A percentile compares a stretch with the other conserved stretches of the same genome.
These are phyloP conservation scores for Drosophila koepferae DNA, from an alignment of 2,888 invertebrate species.

Conservation along the genomic window DNA sequence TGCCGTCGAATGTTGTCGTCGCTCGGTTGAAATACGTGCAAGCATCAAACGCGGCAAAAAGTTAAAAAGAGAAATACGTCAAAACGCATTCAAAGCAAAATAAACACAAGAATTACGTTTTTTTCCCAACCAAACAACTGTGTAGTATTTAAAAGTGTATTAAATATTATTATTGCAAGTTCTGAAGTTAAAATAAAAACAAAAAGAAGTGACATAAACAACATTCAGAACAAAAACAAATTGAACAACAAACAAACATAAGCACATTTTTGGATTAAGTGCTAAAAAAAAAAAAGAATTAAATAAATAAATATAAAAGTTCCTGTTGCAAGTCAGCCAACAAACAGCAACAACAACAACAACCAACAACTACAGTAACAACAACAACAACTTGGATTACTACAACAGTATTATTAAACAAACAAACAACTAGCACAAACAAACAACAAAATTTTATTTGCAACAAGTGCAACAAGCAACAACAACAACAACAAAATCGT, in stretches of 20 bases:
- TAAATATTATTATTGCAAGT: slow-evolving; percentile 31
- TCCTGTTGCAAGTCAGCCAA: slow-evolving; percentile 65
- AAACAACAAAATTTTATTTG: slow-evolving; percentile 8
- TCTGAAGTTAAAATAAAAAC: slow-evolving; percentile 16
- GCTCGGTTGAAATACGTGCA: slow-evolving; percentile 74
- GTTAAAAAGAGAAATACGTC: slow-evolving; percentile 37
- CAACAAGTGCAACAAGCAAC: slow-evolving; percentile 28
- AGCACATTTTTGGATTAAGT: slow-evolving; percentile 75
- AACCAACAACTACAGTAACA: slow-evolving; percentile 46
- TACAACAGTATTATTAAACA: slow-evolving; percentile 72
- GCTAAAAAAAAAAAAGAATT: slow-evolving; percentile 31
- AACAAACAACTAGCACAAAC: slow-evolving; percentile 54
- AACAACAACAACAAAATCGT: slow-evolving; percentile 12
- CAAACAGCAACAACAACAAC: slow-evolving; percentile 49
- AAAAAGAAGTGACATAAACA: slow-evolving; percentile 34
- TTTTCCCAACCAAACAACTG: slow-evolving; percentile 36
- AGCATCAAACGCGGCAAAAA: slow-evolving; percentile 51
- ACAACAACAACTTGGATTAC: slow-evolving; percentile 74
- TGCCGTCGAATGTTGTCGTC: slow-evolving; percentile 85
- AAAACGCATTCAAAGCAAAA: slow-evolving; percentile 41
- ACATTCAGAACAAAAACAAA: slow-evolving; percentile 46
- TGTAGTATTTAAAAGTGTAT: slow-evolving; percentile 54
- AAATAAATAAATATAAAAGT: slow-evolving; percentile 46
- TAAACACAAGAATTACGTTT: slow-evolving; percentile 28
- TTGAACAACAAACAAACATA: slow-evolving; percentile 37